These are phyloP conservation scores for Samia ricini DNA, from an alignment of 1,140 invertebrate species.

Conservation along the genomic window DNA sequence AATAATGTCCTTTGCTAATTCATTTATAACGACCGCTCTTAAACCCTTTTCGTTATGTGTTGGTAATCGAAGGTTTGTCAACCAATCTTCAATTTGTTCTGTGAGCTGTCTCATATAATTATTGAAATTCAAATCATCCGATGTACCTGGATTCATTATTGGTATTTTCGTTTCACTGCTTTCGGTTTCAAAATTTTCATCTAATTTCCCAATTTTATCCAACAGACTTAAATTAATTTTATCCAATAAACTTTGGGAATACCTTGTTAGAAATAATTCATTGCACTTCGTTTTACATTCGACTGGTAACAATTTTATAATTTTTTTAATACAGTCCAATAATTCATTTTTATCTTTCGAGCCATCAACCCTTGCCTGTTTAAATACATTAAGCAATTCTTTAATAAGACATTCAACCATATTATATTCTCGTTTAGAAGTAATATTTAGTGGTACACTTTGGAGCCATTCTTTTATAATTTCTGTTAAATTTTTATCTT, in stretches of 20 bases:
- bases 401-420: background rate
- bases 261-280: background rate
- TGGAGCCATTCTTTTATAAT: constrained; percentile 10
- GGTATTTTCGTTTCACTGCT: background rate
- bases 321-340: constrained; percentile 2
- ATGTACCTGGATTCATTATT: background rate
- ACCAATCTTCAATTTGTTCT: constrained; percentile 30
- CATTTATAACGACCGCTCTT: constrained; percentile 19
- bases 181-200: background rate
- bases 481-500: background rate
- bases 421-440: background rate
- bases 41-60: constrained; percentile 5
- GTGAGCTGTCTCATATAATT: constrained; percentile 28
- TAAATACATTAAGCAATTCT: constrained; percentile 2
- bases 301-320: constrained; percentile 2
- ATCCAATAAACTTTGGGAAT: background rate
- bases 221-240: background rate
- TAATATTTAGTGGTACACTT: constrained; percentile 1
- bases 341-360: background rate
- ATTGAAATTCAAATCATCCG: background rate
- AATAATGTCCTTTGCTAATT: constrained; percentile 32
- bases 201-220: background rate
- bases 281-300: background rate
- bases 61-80: constrained; percentile 14
- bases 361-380: background rate